These are phyloP conservation scores for Parapsyche elsis DNA, from an alignment of 1,140 invertebrate species.

Conservation along the genomic window DNA sequence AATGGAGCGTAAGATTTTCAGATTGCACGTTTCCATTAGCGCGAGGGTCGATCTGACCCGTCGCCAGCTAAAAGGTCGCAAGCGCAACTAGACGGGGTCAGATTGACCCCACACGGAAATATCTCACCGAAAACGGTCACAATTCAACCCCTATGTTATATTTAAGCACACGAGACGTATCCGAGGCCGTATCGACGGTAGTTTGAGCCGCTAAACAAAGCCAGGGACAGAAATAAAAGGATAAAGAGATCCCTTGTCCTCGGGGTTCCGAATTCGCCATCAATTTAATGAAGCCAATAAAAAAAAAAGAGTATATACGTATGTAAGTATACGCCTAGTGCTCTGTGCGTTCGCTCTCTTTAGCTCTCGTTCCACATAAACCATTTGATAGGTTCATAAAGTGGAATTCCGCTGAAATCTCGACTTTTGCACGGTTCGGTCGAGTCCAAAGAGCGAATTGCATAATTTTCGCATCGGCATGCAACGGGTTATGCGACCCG, in stretches of 20 bases:
- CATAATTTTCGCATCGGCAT: constrained; percentile 38
- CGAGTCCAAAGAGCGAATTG: not conserved
- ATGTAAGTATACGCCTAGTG: not conserved
- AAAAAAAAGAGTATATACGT: no score
- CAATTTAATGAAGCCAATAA: constrained; percentile 44
- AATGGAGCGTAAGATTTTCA: constrained; percentile 20
- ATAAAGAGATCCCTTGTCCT: constrained; percentile 1
- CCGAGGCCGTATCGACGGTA: not conserved
- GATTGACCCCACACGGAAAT: not conserved
- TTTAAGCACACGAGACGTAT: constrained; percentile 1
- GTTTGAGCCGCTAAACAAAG: no score
- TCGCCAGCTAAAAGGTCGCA: not conserved
- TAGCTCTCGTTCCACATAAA: constrained; percentile 20
- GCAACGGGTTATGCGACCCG: constrained; percentile 6
- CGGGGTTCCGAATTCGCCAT: not conserved
- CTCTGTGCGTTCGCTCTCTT: no score
- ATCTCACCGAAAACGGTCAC: not conserved
- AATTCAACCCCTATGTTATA: not conserved
- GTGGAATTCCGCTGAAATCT: not conserved
- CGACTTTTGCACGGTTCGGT: not conserved
- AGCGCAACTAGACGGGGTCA: constrained; percentile 1
- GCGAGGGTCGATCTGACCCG: not conserved
- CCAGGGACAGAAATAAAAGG: not conserved
- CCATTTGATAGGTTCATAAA: constrained; percentile 29
- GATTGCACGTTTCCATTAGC: not conserved